phyloP scores from a whole-genome alignment of 2,113 vertebrate species.

The Donacobius atricapilla region DNA sequence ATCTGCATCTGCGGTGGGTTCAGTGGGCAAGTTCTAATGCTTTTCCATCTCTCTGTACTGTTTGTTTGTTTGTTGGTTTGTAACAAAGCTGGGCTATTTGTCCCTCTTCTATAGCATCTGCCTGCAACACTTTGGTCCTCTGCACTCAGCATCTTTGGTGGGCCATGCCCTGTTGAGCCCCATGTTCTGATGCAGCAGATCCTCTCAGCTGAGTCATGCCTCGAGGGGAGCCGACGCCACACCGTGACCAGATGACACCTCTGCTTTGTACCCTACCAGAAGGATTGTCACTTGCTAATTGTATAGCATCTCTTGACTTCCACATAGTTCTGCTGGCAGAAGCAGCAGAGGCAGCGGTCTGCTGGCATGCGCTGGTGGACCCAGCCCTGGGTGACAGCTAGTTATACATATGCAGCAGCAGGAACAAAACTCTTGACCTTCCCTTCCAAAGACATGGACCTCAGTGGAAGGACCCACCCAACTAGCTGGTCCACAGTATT shows the following conservation, averaged over 20 bases:
- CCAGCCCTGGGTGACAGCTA: neutral
- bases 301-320: neutral
- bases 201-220: conserved; percentile 44
- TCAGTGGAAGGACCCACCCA: neutral
- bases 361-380: accelerated
- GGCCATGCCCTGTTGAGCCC: neutral
- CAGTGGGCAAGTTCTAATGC: neutral
- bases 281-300: neutral
- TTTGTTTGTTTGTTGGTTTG: neutral
- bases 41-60: neutral
- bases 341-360: neutral
- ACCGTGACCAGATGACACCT: neutral
- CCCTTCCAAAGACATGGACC: neutral
- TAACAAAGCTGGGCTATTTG: neutral
- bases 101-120: neutral
- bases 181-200: neutral
- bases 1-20: neutral
- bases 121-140: neutral
- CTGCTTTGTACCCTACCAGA: neutral
- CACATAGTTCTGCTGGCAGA: neutral
- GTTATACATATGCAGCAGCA: neutral
- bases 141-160: neutral
- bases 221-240: neutral
- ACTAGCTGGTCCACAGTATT: neutral
- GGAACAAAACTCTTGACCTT: neutral